Percentiles rank a stretch among this genome's conserved stretches.
Conservation (phyloP, 2,113 vertebrate species). For the Sinosuthora webbiana region DNA sequence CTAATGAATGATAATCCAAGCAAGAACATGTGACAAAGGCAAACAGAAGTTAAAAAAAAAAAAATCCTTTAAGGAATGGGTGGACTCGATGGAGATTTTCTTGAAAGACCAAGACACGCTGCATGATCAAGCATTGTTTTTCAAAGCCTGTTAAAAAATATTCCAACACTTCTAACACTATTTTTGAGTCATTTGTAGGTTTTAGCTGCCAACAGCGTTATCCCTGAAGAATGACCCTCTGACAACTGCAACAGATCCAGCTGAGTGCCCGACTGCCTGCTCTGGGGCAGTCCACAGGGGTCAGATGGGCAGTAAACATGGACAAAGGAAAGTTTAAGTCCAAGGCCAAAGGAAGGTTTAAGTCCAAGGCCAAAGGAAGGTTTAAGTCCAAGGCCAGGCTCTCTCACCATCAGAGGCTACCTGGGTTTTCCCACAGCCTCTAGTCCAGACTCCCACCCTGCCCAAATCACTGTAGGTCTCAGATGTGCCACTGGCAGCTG, state of each 20-base stretch:
- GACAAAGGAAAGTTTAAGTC: not conserved
- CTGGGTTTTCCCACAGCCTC: not conserved
- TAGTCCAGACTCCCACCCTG: not conserved
- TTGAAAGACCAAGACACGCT: not conserved
- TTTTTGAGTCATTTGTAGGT: not conserved
- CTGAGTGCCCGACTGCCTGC: rapidly evolving
- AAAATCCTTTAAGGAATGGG: not conserved
- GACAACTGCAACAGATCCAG: not conserved
- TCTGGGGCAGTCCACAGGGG: not conserved
- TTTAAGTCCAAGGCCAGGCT: not conserved
- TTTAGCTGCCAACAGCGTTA: not conserved
- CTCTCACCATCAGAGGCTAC: not conserved
- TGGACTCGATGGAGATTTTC: slow-evolving; percentile 1
- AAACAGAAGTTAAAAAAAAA: not conserved
- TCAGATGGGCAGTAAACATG: rapidly evolving
- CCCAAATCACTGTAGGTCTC: not conserved
- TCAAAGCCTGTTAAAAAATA: not conserved
- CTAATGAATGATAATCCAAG: slow-evolving; percentile 52
- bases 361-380: not conserved
- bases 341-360: not conserved
- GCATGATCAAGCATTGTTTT: not conserved
- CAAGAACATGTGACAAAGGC: slow-evolving; percentile 5
- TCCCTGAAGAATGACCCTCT: not conserved
- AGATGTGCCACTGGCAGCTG: not conserved
- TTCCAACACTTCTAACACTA: not conserved